Conservation (phyloP, 2,888 invertebrate species). For the Celastrina argiolus region DNA sequence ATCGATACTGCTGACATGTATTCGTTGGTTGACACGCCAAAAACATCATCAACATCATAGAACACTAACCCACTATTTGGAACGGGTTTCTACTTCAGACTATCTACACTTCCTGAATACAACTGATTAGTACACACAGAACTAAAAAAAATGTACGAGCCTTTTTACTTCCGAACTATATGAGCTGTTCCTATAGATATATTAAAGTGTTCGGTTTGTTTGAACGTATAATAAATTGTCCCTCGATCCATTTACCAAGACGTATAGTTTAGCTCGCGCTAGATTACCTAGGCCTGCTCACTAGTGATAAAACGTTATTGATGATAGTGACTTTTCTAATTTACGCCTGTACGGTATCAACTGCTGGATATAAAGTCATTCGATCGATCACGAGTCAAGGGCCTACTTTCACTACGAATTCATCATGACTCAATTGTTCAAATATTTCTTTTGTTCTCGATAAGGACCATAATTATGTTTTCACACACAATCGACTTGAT, state of each 20-base stretch:
- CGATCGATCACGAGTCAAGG: conserved; percentile 16
- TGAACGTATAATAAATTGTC: not conserved
- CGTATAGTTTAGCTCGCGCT: not conserved
- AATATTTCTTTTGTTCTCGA: conserved; percentile 29
- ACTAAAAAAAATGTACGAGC: no score
- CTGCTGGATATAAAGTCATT: not conserved
- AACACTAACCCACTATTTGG: not conserved
- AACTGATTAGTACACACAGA: no score
- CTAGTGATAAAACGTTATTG: not conserved
- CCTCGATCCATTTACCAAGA: not conserved
- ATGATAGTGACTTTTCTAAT: conserved; percentile 1
- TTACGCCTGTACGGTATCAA: not conserved
- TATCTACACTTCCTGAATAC: no score
- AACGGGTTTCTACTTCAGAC: not conserved
- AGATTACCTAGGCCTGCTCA: not conserved
- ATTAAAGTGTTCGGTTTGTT: not conserved
- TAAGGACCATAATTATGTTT: conserved; percentile 21
- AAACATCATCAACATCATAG: not conserved
- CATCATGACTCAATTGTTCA: conserved; percentile 24
- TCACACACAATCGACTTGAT: conserved; percentile 28
- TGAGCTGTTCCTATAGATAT: not conserved
- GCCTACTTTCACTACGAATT: conserved; percentile 26
- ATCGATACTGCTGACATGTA: not conserved
- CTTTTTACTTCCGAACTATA: no score
- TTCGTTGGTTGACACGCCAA: not conserved